phyloP scores from a whole-genome alignment of 1,140 invertebrate species.

The Chironomus tepperi region DNA sequence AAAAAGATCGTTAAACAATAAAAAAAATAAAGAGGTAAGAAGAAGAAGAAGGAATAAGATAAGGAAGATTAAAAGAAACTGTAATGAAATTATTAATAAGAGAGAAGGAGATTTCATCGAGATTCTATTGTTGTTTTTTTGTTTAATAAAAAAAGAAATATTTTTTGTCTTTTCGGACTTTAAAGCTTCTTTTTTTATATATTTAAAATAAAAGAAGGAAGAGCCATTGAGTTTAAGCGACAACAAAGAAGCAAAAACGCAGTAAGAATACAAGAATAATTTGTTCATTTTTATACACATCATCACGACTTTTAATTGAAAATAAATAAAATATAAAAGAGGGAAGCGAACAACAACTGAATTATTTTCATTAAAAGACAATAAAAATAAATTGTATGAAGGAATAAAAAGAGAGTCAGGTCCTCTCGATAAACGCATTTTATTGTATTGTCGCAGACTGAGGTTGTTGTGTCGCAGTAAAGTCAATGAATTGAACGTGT shows the following conservation, averaged over 20 bases:
- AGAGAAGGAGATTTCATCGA: neutral
- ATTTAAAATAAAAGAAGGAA: too few relatives aligned
- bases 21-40: neutral
- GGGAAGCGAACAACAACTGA: neutral
- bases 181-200: neutral
- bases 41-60: neutral
- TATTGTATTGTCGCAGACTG: too few relatives aligned
- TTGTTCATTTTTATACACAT: constrained; percentile 10
- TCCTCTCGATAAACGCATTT: too few relatives aligned
- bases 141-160: too few relatives aligned
- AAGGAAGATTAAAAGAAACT: neutral
- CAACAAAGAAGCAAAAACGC: neutral
- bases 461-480: too few relatives aligned
- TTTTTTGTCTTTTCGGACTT: neutral
- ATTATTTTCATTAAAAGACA: neutral
- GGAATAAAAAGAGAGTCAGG: too few relatives aligned
- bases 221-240: neutral
- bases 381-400: neutral
- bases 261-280: constrained; percentile 3
- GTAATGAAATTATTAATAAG: constrained; percentile 24
- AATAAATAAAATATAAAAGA: neutral
- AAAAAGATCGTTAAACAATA: constrained; percentile 14
- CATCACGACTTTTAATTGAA: constrained; percentile 13
- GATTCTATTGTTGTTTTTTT: neutral
- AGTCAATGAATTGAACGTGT: too few relatives aligned